phyloP scores from a whole-genome alignment of 1,140 invertebrate genomes.

The Choristoneura fumiferana region DNA sequence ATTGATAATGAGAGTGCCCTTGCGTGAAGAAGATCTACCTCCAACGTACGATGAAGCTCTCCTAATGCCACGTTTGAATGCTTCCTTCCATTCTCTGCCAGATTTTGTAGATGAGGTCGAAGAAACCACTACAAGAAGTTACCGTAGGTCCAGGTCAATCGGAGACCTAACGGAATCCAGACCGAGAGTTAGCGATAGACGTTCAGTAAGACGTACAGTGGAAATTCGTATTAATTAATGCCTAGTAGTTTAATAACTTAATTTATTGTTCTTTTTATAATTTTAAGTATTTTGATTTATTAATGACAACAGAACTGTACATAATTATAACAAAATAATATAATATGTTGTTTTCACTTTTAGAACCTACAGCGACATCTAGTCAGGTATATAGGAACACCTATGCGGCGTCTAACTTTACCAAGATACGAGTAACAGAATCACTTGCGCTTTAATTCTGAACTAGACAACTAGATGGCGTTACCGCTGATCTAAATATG shows the following conservation, averaged over 20 bases:
- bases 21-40: constrained; percentile 81
- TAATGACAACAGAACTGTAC: not conserved
- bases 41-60: constrained; percentile 87
- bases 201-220: constrained; percentile 55
- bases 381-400: not conserved
- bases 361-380: constrained; percentile 2
- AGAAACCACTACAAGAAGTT: constrained; percentile 23
- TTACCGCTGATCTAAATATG: too few species aligned
- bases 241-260: not conserved
- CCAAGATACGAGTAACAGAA: too few species aligned
- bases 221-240: constrained; percentile 36
- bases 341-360: not conserved
- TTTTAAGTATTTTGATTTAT: constrained; percentile 5
- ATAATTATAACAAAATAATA: not conserved
- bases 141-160: constrained; percentile 63
- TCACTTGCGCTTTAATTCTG: not conserved
- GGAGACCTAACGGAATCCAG: constrained; percentile 59
- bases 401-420: too few species aligned
- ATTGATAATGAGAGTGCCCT: constrained; percentile 73
- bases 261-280: not conserved
- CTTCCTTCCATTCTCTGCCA: constrained; percentile 80
- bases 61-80: constrained; percentile 81
- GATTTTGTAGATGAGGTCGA: constrained; percentile 69
- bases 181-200: constrained; percentile 50
- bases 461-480: not conserved